Evolutionary conservation across 2,888 invertebrate genomes (phyloP).

Genomic region (Galerucella nymphaeae): DNA sequence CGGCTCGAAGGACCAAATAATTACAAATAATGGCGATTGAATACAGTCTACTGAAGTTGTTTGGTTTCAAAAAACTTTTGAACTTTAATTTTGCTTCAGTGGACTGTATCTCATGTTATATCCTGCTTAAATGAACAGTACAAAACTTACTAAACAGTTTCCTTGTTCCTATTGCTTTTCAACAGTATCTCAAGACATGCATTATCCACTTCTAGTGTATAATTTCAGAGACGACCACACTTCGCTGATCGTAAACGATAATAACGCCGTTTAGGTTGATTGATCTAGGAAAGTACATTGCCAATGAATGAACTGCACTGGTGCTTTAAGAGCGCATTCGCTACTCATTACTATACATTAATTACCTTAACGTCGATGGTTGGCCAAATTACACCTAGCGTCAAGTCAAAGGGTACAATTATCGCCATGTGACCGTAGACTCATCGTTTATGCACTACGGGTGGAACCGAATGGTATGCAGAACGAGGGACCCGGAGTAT

Average conservation of each 20-base stretch:
- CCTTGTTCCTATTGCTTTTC: neutral
- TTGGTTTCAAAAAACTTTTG: too few species aligned
- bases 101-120: too few species aligned
- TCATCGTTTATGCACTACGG: constrained; percentile 44
- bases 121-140: too few species aligned
- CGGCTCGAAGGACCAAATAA: too few species aligned
- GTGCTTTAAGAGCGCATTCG: constrained; percentile 12
- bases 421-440: constrained; percentile 45
- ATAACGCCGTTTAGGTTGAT: constrained; percentile 10
- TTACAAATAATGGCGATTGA: too few species aligned
- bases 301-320: constrained; percentile 4
- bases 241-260: constrained; percentile 11
- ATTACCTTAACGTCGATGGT: constrained; percentile 45
- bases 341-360: constrained; percentile 43
- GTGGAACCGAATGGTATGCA: neutral
- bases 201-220: neutral
- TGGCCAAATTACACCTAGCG: constrained; percentile 50
- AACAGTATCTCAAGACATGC: neutral
- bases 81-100: too few species aligned
- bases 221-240: constrained; percentile 8
- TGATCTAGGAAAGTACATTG: neutral
- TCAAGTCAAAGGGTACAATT: constrained; percentile 53
- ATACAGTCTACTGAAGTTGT: too few species aligned
- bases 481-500: constrained; percentile 8
- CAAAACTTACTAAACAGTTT: neutral